A percentile compares a stretch with the other conserved stretches of the same genome.
Conservation (phyloP, 2,113 vertebrate genomes). For the Crotalus tigris region DNA sequence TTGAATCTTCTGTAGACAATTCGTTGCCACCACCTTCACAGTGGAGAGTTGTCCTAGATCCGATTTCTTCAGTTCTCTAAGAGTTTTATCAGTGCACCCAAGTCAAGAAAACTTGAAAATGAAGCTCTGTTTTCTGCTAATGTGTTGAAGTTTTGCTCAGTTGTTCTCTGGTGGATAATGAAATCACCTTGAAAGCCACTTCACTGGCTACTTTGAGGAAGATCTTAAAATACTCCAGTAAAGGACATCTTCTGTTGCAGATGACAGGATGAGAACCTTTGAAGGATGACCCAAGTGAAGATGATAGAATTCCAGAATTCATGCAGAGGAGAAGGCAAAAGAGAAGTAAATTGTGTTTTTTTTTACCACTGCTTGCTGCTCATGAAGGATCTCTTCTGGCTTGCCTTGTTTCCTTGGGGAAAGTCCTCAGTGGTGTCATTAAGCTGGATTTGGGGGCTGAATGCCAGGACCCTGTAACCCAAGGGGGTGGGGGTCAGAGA, state of each 20-base stretch:
- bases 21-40: not conserved
- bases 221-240: not conserved
- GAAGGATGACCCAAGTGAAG: not conserved
- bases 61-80: not conserved
- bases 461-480: not conserved
- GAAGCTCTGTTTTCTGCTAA: not conserved
- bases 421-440: not conserved
- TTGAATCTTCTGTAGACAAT: not conserved
- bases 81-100: not conserved
- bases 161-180: not conserved
- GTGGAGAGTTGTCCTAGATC: not conserved
- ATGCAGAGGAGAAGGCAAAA: not conserved
- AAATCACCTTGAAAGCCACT: not conserved
- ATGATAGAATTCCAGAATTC: not conserved
- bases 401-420: not conserved
- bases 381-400: not conserved
- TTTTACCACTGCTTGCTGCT: not conserved
- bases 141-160: not conserved
- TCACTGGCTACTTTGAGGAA: not conserved
- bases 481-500: not conserved
- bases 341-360: not conserved
- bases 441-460: not conserved
- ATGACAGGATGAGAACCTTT: not conserved
- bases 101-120: not conserved
- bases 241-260: not conserved